Percentiles rank a stretch among this genome's conserved stretches.
phyloP scores from a whole-genome alignment of 2,113 vertebrate species.

The Cygnus buccinator region DNA sequence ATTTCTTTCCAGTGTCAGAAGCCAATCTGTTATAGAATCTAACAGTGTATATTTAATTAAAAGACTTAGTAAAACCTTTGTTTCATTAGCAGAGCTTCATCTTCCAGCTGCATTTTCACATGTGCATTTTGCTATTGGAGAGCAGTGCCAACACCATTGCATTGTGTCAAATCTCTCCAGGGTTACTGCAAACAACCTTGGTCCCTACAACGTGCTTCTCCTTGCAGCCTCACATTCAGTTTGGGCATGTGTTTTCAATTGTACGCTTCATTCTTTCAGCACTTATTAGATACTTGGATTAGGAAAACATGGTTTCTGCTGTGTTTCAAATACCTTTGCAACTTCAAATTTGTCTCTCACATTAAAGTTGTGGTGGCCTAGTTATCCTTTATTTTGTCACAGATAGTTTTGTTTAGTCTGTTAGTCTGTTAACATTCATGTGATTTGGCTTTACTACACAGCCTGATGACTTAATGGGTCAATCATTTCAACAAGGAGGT shows the following conservation, averaged over 20 bases:
- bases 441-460: constrained; percentile 45
- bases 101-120: not conserved
- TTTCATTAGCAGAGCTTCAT: not conserved
- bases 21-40: not conserved
- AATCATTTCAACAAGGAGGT: constrained; percentile 38
- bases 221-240: not conserved
- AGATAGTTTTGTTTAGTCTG: constrained; percentile 56
- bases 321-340: constrained; percentile 24
- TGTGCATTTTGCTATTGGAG: not conserved
- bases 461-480: constrained; percentile 30
- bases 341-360: constrained; percentile 23
- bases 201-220: not conserved
- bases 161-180: not conserved
- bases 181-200: not conserved
- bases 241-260: constrained; percentile 42
- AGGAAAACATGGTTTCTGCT: constrained; percentile 37
- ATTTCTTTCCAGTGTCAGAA: not conserved
- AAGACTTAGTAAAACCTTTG: not conserved
- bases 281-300: constrained; percentile 48
- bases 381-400: constrained; percentile 47
- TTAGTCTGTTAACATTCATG: constrained; percentile 40
- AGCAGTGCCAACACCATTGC: not conserved
- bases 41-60: not conserved
- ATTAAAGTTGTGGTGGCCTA: not conserved
- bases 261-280: not conserved